Conservation (phyloP, 2,888 invertebrate species). For the Saturnia pavonia region DNA sequence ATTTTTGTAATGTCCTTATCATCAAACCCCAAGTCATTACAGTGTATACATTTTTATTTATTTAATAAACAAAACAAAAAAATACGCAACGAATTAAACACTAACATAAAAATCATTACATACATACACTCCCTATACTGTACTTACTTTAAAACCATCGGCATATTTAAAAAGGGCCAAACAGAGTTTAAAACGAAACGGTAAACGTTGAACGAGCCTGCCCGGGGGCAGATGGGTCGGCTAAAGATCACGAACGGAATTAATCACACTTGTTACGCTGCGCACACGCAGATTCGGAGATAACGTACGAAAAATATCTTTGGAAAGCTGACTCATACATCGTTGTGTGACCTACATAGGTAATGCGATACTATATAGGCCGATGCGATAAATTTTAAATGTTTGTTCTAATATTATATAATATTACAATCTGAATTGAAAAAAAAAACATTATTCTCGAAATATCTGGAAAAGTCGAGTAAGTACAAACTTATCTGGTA, state of each 20-base stretch:
- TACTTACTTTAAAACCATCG: neutral
- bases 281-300: constrained; percentile 61
- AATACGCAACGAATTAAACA: neutral
- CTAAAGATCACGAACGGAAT: constrained; percentile 53
- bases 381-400: neutral
- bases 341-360: neutral
- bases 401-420: neutral
- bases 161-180: neutral
- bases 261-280: constrained; percentile 70
- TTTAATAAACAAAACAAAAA: neutral
- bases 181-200: constrained; percentile 9
- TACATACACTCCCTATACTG: neutral
- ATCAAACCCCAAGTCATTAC: neutral
- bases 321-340: constrained; percentile 24
- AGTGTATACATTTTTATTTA: neutral
- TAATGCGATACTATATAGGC: neutral
- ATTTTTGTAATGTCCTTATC: neutral
- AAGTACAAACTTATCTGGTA: no score
- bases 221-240: constrained; percentile 58
- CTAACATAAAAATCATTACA: neutral
- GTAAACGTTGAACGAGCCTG: constrained; percentile 6
- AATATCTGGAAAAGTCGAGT: no score
- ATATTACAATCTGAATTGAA: no score
- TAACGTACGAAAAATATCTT: constrained; percentile 72
- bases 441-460: no score